A percentile compares a stretch with the other conserved stretches of the same genome.
phyloP scores from a whole-genome alignment of 1,140 invertebrate genomes.

The Meloidogyne hapla region DNA sequence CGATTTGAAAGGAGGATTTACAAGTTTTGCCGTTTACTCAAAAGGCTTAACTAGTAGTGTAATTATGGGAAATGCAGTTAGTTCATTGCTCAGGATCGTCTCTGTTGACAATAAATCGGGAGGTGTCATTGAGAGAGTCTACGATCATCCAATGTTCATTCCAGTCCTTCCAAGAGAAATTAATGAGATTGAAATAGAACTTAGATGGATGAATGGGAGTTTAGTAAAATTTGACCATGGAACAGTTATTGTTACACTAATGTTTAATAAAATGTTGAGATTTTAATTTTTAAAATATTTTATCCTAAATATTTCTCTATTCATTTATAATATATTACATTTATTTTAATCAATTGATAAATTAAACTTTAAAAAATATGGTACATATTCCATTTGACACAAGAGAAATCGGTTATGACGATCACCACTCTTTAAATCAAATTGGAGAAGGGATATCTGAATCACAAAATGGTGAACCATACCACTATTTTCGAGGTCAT shows the following conservation, averaged over 20 bases:
- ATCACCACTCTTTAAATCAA: neutral
- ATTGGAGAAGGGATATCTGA: neutral
- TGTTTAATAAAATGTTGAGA: conserved; percentile 30
- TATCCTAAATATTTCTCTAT: neutral
- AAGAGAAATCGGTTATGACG: neutral
- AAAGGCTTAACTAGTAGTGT: conserved; percentile 8
- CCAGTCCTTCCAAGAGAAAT: conserved; percentile 17
- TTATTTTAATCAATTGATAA: neutral
- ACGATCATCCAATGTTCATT: conserved; percentile 28
- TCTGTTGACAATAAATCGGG: conserved; percentile 12
- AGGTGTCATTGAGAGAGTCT: conserved; percentile 17
- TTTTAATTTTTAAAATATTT: conserved; percentile 1
- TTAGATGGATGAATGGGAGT: conserved; percentile 20
- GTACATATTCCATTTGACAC: conserved; percentile 25
- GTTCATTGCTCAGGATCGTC: conserved; percentile 22
- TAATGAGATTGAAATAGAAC: conserved; percentile 28
- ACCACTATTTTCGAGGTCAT: conserved; percentile 15
- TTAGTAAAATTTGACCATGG: conserved; percentile 22
- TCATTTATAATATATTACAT: conserved; percentile 12
- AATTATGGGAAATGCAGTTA: conserved; percentile 20
- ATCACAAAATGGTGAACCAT: neutral
- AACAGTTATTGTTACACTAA: conserved; percentile 11
- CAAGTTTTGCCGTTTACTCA: conserved; percentile 19
- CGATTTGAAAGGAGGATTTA: conserved; percentile 22
- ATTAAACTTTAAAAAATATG: conserved; percentile 15